phyloP scores from a whole-genome alignment of 2,797 vertebrate species.

The Dromococcyx pavoninus region DNA sequence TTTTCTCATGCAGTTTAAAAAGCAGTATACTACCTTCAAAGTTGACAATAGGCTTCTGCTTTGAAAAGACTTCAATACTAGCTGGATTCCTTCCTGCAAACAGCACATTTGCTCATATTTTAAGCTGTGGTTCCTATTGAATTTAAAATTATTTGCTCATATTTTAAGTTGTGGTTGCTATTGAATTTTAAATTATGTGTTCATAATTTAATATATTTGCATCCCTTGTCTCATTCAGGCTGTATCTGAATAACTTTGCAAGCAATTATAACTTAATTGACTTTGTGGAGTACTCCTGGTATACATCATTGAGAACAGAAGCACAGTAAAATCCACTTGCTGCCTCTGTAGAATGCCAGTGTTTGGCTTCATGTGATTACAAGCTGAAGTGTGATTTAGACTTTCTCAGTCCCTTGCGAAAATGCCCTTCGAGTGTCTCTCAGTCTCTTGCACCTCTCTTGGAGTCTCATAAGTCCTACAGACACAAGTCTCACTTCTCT shows the following conservation, averaged over 20 bases:
- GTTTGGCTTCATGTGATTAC: not conserved
- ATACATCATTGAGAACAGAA: not conserved
- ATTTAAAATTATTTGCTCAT: not conserved
- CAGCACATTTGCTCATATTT: not conserved
- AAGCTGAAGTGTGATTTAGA: not conserved
- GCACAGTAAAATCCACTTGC: not conserved
- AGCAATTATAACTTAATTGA: not conserved
- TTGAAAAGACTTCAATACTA: not conserved
- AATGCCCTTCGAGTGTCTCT: not conserved
- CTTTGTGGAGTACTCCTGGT: not conserved
- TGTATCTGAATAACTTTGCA: not conserved
- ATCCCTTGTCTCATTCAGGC: not conserved
- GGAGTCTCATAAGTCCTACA: not conserved
- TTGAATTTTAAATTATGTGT: not conserved
- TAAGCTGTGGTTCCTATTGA: not conserved
- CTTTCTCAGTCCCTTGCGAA: not conserved
- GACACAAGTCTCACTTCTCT: not conserved
- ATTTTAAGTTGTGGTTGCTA: not conserved
- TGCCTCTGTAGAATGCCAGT: not conserved
- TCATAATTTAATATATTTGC: not conserved
- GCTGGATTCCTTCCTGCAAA: not conserved
- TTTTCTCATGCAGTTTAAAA: not conserved
- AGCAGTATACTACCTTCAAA: not conserved
- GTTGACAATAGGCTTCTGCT: not conserved
- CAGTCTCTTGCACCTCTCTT: not conserved